A percentile compares a stretch with the other conserved stretches of the same genome.
Evolutionary conservation across 2,113 vertebrate genomes (phyloP).

Genomic region (Mohoua ochrocephala): DNA sequence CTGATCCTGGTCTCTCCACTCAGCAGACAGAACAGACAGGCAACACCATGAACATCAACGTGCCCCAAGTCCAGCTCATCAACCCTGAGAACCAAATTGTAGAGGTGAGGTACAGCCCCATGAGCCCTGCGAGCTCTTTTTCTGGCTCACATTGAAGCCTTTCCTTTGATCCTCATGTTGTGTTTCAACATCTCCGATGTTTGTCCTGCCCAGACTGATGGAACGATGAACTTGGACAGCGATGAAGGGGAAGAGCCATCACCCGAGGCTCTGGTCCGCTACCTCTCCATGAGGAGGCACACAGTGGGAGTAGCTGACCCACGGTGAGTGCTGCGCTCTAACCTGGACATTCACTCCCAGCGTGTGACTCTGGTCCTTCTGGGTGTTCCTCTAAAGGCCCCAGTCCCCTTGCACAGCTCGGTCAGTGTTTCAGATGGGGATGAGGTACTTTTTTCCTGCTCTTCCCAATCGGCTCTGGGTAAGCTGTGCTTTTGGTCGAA

Average conservation of each 20-base stretch:
- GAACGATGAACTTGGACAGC: slow-evolving; percentile 91
- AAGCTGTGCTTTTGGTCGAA: neutral
- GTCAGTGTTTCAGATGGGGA: neutral
- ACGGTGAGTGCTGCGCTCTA: slow-evolving; percentile 73
- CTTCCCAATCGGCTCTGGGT: neutral
- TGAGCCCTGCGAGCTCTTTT: neutral
- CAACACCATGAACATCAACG: slow-evolving; percentile 86
- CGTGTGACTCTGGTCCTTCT: neutral
- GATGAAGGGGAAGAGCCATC: slow-evolving; percentile 97
- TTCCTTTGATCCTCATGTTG: neutral
- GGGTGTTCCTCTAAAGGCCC: neutral
- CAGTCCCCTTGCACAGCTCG: neutral
- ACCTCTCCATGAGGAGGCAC: slow-evolving; percentile 96
- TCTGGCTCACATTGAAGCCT: neutral
- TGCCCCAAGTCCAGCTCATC: slow-evolving; percentile 98
- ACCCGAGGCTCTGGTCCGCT: slow-evolving; percentile 94
- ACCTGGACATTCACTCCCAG: neutral
- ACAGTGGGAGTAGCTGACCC: slow-evolving; percentile 97
- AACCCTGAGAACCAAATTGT: slow-evolving; percentile 99
- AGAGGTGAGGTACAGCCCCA: slow-evolving; percentile 77
- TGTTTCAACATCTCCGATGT: neutral
- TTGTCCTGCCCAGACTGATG: slow-evolving; percentile 79
- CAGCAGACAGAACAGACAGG: slow-evolving; percentile 84
- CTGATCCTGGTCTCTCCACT: neutral
- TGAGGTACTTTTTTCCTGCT: neutral